Evolutionary conservation across 1,140 invertebrate species (phyloP), one percentile per base, ranked within the genome.

Genomic region (Adoxophyes honmai): DNA sequence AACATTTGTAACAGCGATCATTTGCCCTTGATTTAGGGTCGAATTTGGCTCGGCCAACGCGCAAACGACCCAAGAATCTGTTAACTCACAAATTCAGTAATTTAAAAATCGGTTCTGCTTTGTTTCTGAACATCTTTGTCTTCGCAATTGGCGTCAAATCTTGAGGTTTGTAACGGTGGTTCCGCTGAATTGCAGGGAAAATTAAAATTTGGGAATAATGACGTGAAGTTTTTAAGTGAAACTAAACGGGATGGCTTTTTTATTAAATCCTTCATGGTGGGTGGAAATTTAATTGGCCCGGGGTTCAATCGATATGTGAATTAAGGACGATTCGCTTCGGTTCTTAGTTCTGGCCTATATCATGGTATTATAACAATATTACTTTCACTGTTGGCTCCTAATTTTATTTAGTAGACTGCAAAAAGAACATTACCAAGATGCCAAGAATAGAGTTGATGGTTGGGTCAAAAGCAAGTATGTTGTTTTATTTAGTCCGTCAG

Each of bases 121-220:
- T 88, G 85, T 86, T 85, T 83, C 73, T 70, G 73, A 78, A 88
- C 81, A 88, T 86, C 85, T 88, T 88, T 86, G 79, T 88, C 76
- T 70, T 56, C 38, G 11, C 62, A 77, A 85, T 86, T 78, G 70
- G 63, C 71, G 66, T 78, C 64, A 71, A 76, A 68, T 60, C 57
- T 64, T 71, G 68, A 66, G 36, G 42, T 33, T 42, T 28, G 55
- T 72, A 78, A 82, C 78, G 70, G 76, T 72, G 62, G 68, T 68
- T 78, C 35, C 67, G 66, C 66, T 62, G 67, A 78, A 80, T 80
- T 73, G 70, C 64, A 65, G 68, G 74, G 82, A 35, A 78, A 72
- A 83, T 75, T 74, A 72, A 57, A 73, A 48, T 28, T 48, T 48
- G 21, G n/a, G 42, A 11, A 33, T 48, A 48, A 48, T 48, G 21